Evolutionary conservation across 2,888 invertebrate genomes (phyloP).

Genomic region (Anodontia alba): DNA sequence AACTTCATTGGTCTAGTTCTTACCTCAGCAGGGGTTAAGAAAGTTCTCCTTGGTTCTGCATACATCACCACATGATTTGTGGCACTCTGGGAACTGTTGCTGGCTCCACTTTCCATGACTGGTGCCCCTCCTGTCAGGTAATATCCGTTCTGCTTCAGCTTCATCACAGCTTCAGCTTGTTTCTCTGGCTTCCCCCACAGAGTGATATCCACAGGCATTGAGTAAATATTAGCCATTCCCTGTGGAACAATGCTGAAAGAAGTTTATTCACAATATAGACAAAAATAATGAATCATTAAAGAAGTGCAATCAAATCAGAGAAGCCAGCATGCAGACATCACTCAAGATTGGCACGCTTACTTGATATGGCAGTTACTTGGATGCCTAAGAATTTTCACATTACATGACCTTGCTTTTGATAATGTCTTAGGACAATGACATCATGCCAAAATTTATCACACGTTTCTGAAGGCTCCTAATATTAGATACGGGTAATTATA

Average conservation of each 20-base stretch:
- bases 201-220: slow-evolving; percentile 66
- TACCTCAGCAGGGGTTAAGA: slow-evolving; percentile 33
- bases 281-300: no score
- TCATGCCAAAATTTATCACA: no score
- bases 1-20: no score
- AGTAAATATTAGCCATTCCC: slow-evolving; percentile 60
- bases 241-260: slow-evolving; percentile 66
- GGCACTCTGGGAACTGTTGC: slow-evolving; percentile 18
- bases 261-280: background rate
- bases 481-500: no score
- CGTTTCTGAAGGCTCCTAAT: no score
- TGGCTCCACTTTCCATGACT: background rate
- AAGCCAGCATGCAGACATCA: no score
- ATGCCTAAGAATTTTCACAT: no score
- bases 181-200: slow-evolving; percentile 69
- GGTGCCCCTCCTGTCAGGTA: slow-evolving; percentile 35
- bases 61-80: slow-evolving; percentile 9
- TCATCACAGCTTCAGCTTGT: slow-evolving; percentile 40
- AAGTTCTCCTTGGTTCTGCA: slow-evolving; percentile 41
- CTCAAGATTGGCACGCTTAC: no score
- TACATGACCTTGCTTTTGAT: no score
- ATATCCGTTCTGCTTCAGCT: slow-evolving; percentile 54
- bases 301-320: no score
- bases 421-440: no score
- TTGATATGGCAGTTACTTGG: no score